Percentiles rank a stretch among this genome's conserved stretches.
Evolutionary conservation across 2,888 invertebrate genomes (phyloP).

Genomic region (Sisyra terminalis): DNA sequence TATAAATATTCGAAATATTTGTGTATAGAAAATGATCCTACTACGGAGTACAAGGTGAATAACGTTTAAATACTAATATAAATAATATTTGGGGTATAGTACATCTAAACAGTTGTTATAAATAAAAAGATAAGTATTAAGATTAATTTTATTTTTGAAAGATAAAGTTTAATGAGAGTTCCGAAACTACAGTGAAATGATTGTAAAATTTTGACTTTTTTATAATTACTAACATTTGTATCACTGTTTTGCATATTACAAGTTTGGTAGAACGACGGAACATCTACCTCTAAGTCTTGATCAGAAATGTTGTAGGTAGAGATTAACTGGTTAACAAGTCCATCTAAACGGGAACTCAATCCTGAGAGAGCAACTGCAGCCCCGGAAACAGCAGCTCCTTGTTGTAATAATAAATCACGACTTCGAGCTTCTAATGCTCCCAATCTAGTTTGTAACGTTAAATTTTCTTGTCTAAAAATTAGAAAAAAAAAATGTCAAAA

Average conservation of each 20-base stretch:
- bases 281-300: constrained; percentile 50
- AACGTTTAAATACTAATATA: too few species aligned
- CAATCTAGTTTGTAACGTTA: constrained; percentile 46
- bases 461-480: constrained; percentile 40
- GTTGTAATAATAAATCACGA: constrained; percentile 45
- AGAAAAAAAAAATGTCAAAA: too few species aligned
- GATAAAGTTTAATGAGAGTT: too few species aligned
- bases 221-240: neutral
- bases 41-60: too few species aligned
- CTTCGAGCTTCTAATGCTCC: constrained; percentile 43
- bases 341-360: constrained; percentile 49
- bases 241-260: neutral
- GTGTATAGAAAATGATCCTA: too few species aligned
- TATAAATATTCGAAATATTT: too few species aligned
- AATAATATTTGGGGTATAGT: too few species aligned
- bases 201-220: neutral
- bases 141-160: too few species aligned
- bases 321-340: constrained; percentile 53
- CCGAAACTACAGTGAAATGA: neutral
- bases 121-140: too few species aligned
- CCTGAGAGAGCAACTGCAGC: constrained; percentile 52
- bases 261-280: neutral
- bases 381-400: constrained; percentile 51
- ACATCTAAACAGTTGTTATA: too few species aligned
- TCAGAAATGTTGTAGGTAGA: constrained; percentile 57